These are phyloP conservation scores for Sylvia borin DNA, from an alignment of 2,797 vertebrate species.

Conservation along the genomic window DNA sequence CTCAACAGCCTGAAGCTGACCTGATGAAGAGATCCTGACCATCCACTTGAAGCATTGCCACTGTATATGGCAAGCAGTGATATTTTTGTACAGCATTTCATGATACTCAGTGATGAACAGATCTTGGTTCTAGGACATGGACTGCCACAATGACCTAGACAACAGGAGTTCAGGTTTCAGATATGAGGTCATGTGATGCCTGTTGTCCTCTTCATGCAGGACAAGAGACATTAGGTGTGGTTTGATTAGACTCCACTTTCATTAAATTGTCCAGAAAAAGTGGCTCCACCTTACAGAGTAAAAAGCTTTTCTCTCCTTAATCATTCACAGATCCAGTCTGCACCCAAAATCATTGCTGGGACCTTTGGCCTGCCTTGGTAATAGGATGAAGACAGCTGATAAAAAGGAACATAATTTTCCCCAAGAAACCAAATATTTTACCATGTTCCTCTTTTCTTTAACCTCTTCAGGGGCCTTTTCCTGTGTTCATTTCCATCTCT, in stretches of 20 bases:
- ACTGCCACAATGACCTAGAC: neutral
- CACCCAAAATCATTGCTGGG: neutral
- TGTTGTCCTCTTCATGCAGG: neutral
- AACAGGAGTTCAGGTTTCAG: neutral
- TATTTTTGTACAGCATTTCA: neutral
- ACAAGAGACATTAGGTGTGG: neutral
- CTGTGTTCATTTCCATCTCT: neutral
- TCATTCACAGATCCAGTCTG: neutral
- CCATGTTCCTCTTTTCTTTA: neutral
- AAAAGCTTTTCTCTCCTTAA: neutral
- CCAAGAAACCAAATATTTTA: neutral
- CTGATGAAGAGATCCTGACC: neutral
- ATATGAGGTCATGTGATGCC: neutral
- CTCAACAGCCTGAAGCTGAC: neutral
- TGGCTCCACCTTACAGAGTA: neutral
- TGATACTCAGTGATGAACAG: accelerated
- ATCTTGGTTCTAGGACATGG: neutral
- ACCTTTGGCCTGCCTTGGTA: neutral
- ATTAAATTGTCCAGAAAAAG: neutral
- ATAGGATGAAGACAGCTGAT: neutral
- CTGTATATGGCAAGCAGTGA: neutral
- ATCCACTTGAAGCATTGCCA: neutral
- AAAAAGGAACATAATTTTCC: neutral
- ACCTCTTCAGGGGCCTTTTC: neutral
- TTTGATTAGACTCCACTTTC: neutral